phyloP scores from a whole-genome alignment of 2,888 invertebrate genomes.

The Hypomecis punctinalis region DNA sequence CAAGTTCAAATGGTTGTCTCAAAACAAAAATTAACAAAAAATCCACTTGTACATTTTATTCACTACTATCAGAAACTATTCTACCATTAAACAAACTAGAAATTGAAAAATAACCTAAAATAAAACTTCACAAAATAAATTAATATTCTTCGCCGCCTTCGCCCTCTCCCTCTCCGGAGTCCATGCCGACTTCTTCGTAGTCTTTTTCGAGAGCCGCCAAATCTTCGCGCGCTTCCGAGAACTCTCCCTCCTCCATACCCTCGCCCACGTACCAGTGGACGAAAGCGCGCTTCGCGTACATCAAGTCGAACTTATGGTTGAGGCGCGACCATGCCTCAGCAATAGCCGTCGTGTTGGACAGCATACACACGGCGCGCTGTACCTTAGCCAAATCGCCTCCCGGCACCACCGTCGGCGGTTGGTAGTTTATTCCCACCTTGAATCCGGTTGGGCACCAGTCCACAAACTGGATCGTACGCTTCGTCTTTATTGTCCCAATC shows the following conservation, averaged over 20 bases:
- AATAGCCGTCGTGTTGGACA: slow-evolving; percentile 98
- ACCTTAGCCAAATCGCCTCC: slow-evolving; percentile 97
- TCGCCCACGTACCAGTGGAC: slow-evolving; percentile 97
- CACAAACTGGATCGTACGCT: slow-evolving; percentile 96
- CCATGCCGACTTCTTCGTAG: slow-evolving; percentile 94
- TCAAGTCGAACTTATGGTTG: slow-evolving; percentile 97
- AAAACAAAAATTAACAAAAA: slow-evolving; percentile 45
- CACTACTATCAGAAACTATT: slow-evolving; percentile 42
- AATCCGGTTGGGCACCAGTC: slow-evolving; percentile 95
- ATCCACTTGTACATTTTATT: slow-evolving; percentile 55
- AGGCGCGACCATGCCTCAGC: slow-evolving; percentile 99
- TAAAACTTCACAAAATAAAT: slow-evolving; percentile 49
- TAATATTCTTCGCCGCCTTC: slow-evolving; percentile 91
- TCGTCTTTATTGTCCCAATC: slow-evolving; percentile 97
- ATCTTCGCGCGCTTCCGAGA: slow-evolving; percentile 90
- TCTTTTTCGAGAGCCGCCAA: slow-evolving; percentile 91
- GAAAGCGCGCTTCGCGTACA: slow-evolving; percentile 98
- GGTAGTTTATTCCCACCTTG: slow-evolving; percentile 94
- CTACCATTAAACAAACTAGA: slow-evolving; percentile 51
- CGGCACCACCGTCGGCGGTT: slow-evolving; percentile 94
- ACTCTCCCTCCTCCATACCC: slow-evolving; percentile 94
- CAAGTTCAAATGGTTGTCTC: slow-evolving; percentile 26
- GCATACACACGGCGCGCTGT: slow-evolving; percentile 97
- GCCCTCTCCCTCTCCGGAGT: slow-evolving; percentile 92
- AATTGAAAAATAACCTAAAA: slow-evolving; percentile 55